Base-by-base conservation (phyloP, 2,797 vertebrate species). In the Falco naumanni region DNA sequence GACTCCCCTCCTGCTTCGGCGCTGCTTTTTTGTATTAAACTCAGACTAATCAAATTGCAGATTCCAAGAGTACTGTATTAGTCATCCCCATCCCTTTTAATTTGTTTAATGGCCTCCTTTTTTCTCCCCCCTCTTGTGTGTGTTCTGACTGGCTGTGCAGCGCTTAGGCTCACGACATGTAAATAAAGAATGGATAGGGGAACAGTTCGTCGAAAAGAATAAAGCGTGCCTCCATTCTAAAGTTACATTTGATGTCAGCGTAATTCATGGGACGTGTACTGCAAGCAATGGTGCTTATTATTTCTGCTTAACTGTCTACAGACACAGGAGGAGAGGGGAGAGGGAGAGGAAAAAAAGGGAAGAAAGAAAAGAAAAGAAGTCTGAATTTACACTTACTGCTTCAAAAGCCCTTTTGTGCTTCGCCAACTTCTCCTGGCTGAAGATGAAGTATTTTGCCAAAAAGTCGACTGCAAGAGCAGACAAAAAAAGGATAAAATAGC, bases 351-450 rank as follows among this genome's bases (percentile, higher is more conserved):
- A 87, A 95, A 96, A 96, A 97, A 97, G 95, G 96, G 94, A 95
- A 97, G 96, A 97, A 98, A 92, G 93, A 93, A 91, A 95, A 98
- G 97, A 98, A 98, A 98, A 97, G 96, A 96, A 97, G 97, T 96
- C 98, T 98, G 97, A 98, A 98, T 98, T 98, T 98, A 98, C 97
- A 99, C 99, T 99, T 98, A 98, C 98, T 45, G 98, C 98, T 98
- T 99, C 98, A 98, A 99, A 99, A 98, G 98, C 98, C 96, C 98
- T 98, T 99, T 99, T 99, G 98, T 99, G 98, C 95, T 98, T 97
- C 3, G 98, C 98, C 98, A 99, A 97, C 98, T 99, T 99, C 98
- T 99, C 98, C 96, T 98, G 98, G 97, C 98, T 99, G 98, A 99
- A 99, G 98, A 99, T 99, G 98, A 98, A 98, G 97, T 98, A 99